Percentiles rank a stretch among this genome's conserved stretches.
Conservation (phyloP, 2,888 invertebrate genomes). For the Andrena fulva region DNA sequence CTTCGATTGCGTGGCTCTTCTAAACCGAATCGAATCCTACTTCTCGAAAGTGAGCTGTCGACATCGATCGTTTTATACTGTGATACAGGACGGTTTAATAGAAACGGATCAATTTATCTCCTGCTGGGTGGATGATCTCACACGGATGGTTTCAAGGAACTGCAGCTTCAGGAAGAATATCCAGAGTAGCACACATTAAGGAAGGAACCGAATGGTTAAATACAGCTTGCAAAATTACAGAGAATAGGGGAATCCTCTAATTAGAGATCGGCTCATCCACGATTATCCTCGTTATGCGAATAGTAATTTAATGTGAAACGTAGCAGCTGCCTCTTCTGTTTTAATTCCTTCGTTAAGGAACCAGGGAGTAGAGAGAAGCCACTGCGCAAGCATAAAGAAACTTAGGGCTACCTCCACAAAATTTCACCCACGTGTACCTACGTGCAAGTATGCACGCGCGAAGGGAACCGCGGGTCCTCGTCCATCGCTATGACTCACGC, state of each 20-base stretch:
- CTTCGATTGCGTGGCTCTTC: background rate
- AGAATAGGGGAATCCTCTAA: too few relatives aligned
- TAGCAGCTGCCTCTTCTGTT: too few relatives aligned
- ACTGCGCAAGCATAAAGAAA: conserved; percentile 15
- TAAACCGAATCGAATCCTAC: background rate
- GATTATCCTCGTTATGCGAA: too few relatives aligned
- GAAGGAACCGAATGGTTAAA: too few relatives aligned
- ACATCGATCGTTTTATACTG: background rate
- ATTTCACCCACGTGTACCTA: background rate
- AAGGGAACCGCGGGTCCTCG: background rate
- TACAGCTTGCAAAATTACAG: too few relatives aligned
- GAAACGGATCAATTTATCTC: conserved; percentile 1
- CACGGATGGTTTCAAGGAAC: background rate
- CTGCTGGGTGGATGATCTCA: background rate
- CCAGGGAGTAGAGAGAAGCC: background rate
- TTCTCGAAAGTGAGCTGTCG: background rate
- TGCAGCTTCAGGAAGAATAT: conserved; percentile 22
- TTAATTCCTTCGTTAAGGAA: background rate
- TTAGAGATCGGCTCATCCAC: too few relatives aligned
- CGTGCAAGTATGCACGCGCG: conserved; percentile 11
- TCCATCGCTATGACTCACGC: conserved; percentile 53
- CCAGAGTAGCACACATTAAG: background rate
- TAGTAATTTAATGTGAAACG: too few relatives aligned
- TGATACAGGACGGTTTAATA: conserved; percentile 8
- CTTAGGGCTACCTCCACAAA: background rate